Conservation (phyloP, 2,113 vertebrate species). For the Microcebus tavaratra region DNA sequence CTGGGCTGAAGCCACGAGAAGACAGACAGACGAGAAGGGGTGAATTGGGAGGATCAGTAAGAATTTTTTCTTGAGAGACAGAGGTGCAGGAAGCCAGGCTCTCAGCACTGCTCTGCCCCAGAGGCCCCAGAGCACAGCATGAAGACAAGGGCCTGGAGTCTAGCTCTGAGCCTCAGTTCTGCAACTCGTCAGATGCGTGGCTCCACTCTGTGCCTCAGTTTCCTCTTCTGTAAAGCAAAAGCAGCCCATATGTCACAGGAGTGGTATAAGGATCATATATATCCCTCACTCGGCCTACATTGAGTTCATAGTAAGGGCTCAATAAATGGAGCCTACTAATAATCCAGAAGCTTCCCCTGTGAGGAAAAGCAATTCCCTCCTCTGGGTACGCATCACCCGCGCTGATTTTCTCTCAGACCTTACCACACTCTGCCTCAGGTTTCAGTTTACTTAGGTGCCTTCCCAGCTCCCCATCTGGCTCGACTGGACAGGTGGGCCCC, state of each 20-base stretch:
- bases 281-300: neutral
- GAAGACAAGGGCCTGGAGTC: accelerated
- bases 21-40: neutral
- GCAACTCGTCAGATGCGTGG: neutral
- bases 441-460: too few species aligned
- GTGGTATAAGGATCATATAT: too few species aligned
- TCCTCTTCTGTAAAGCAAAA: slow-evolving; percentile 45
- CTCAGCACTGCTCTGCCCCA: too few species aligned
- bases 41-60: neutral
- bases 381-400: neutral
- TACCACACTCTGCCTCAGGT: accelerated
- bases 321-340: neutral
- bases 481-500: neutral
- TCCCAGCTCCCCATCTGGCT: neutral
- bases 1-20: neutral
- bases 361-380: accelerated
- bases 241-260: neutral
- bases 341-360: neutral
- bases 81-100: neutral
- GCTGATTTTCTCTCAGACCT: neutral
- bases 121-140: accelerated
- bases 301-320: neutral
- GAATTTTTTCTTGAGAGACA: neutral
- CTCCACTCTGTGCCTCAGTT: neutral
- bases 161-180: neutral